Conservation (phyloP, 2,888 invertebrate genomes). For the Troides aeacus region DNA sequence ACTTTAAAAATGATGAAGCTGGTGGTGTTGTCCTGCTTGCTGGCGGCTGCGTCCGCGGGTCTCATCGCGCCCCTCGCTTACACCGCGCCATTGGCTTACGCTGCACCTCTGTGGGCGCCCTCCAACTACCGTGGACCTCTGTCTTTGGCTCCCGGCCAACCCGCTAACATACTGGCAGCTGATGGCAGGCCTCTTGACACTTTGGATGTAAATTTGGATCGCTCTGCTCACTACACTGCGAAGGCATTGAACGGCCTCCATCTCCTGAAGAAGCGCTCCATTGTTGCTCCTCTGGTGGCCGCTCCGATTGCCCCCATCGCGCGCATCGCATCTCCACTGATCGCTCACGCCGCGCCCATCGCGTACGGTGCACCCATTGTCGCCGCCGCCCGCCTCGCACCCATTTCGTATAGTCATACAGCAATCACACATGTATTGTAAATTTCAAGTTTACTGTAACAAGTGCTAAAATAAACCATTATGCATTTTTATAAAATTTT, state of each 20-base stretch:
- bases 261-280: slow-evolving; percentile 54
- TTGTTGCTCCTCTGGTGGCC: slow-evolving; percentile 40
- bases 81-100: slow-evolving; percentile 43
- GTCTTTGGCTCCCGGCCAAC: slow-evolving; percentile 69
- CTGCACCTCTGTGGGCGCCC: slow-evolving; percentile 43
- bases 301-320: slow-evolving; percentile 31
- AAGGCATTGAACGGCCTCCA: slow-evolving; percentile 60
- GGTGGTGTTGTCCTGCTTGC: slow-evolving; percentile 82
- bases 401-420: neutral
- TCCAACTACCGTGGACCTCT: slow-evolving; percentile 64
- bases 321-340: slow-evolving; percentile 33
- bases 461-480: neutral
- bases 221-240: slow-evolving; percentile 65
- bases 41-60: slow-evolving; percentile 78
- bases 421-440: slow-evolving; percentile 7
- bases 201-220: slow-evolving; percentile 70
- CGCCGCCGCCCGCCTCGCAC: slow-evolving; percentile 1
- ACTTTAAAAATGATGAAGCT: slow-evolving; percentile 72
- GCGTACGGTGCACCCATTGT: slow-evolving; percentile 47
- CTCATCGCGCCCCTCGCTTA: slow-evolving; percentile 41
- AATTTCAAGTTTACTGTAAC: neutral
- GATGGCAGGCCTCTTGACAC: slow-evolving; percentile 73
- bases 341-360: slow-evolving; percentile 33
- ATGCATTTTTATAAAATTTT: neutral
- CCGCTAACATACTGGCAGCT: slow-evolving; percentile 65